Base-by-base conservation (phyloP, 2,888 invertebrate genomes). In the Drosophila kanekoi region DNA sequence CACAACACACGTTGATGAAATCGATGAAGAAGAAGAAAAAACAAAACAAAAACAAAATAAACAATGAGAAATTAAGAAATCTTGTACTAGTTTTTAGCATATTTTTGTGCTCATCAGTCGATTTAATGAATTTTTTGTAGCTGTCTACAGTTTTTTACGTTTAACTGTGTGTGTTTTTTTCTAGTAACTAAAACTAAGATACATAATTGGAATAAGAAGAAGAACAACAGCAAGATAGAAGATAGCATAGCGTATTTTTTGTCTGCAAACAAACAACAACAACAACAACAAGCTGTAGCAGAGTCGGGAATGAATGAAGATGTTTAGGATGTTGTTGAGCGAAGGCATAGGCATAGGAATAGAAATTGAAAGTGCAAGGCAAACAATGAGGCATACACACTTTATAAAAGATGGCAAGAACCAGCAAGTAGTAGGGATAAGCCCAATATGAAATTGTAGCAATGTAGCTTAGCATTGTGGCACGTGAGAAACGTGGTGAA, bases 21-120 rank as follows among this genome's bases (percentile, higher is more conserved):
- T 61, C 28, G 49, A 52, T 23, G 32, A 47, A 56, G 45, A 60
- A 43, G 38, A 40, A 64, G 52, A 38, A 51, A 44, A 23, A 35
- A n/a, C n/a, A 16, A 18, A 52, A 52, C 33, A 35, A 14, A 1
- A 33, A 61, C 13, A 41, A 33, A 49, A 37, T 53, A 48, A 13
- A 23, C 20, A 16, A 56, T 1, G 2, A 18, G 2, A 57, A 23
- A 32, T 37, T 16, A 59, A 8, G 43, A 69, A 77, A 62, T 72
- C 72, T 86, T 77, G 70, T 83, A 75, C 66, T 87, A 87, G 77
- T 79, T 85, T 87, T 81, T 87, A 78, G 87, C 84, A 85, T 85
- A 76, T 84, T 85, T 79, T 86, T 85, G 85, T 87, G 86, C 85
- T 86, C 87, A 84, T 87, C 85, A 82, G 85, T 80, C 82, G 78